Conservation (phyloP, 2,888 invertebrate species). For the Drosophila tanythrix region DNA sequence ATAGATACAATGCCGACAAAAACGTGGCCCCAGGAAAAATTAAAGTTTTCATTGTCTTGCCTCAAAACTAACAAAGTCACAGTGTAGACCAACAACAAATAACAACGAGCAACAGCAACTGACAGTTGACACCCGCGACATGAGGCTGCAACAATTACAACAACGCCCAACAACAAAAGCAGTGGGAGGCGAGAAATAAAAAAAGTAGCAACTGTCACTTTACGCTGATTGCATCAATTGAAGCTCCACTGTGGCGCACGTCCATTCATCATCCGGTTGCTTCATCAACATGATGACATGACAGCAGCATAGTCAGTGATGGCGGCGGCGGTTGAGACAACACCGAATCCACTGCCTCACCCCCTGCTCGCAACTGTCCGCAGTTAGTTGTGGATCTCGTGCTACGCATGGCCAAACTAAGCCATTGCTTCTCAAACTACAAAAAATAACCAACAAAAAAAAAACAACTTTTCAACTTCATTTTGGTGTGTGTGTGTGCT, state of each 20-base stretch:
- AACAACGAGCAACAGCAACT: constrained; percentile 36
- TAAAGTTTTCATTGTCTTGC: constrained; percentile 7
- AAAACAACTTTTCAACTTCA: constrained; percentile 75
- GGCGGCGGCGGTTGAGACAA: constrained; percentile 59
- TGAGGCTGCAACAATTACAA: constrained; percentile 48
- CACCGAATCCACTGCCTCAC: constrained; percentile 9
- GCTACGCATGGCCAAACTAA: constrained; percentile 71
- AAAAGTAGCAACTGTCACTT: constrained; percentile 71
- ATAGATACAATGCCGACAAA: background rate
- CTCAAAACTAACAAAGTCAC: constrained; percentile 27
- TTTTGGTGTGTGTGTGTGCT: constrained; percentile 43
- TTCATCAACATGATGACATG: constrained; percentile 81
- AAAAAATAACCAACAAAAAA: constrained; percentile 21
- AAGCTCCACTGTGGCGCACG: constrained; percentile 80
- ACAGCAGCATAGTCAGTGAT: constrained; percentile 47
- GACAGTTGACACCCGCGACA: constrained; percentile 58
- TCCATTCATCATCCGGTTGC: constrained; percentile 80
- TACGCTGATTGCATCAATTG: constrained; percentile 81
- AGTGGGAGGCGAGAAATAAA: constrained; percentile 10
- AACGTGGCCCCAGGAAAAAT: background rate
- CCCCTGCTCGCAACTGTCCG: constrained; percentile 24
- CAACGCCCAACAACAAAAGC: constrained; percentile 14
- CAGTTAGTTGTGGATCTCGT: constrained; percentile 50
- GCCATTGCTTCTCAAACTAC: constrained; percentile 59
- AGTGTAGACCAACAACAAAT: constrained; percentile 14